Base-by-base conservation (phyloP, 2,797 vertebrate species). In the Antennarius maculatus region DNA sequence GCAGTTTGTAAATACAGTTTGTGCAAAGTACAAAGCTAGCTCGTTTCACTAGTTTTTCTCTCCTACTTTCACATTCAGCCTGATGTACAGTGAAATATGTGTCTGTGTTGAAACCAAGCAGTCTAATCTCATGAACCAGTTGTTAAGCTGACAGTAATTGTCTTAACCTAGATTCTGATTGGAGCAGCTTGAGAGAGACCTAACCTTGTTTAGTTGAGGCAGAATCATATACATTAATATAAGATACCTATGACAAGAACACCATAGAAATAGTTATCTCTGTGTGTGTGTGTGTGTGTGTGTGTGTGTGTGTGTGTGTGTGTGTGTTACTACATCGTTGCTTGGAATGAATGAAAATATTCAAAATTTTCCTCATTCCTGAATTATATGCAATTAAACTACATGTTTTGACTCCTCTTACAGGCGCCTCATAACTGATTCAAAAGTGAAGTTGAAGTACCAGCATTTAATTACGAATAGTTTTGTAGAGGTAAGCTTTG, bases 381-480 rank as follows among this genome's bases (percentile, higher is more conserved):
- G 16, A 11, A 47, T 69, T 70, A 61, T 8, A 45, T 82, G 28
- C 39, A 54, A 69, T 59, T n/a, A 77, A 69, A 16, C 84, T 65
- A 23, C 46, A 61, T 81, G 0, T 59, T 86, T 75, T 79, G 23
- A 41, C 53, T 69, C 78, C 67, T 92, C 85, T 48, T 74, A 50
- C 79, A 99, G 98, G 98, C 95, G 97, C 84, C 93, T 99, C 93
- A 99, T 99, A 90, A 98, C 97, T 95, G 98, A 99, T 95, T 99
- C 98, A 81, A 99, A 99, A 95, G 97, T 99, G 92, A 99, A 99
- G 93, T 96, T 99, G 96, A 99, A 99, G 95, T 99, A 99, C 95
- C 98, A 99, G 92, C 98, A 99, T 97, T 96, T 99, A 97, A 99
- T 99, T 94, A 99, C 98, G 61, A 99, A 99, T 98, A 99, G 98